A percentile compares a stretch with the other conserved stretches of the same genome.
Evolutionary conservation across 2,888 invertebrate genomes (phyloP).

Genomic region (Hipparchia semele): DNA sequence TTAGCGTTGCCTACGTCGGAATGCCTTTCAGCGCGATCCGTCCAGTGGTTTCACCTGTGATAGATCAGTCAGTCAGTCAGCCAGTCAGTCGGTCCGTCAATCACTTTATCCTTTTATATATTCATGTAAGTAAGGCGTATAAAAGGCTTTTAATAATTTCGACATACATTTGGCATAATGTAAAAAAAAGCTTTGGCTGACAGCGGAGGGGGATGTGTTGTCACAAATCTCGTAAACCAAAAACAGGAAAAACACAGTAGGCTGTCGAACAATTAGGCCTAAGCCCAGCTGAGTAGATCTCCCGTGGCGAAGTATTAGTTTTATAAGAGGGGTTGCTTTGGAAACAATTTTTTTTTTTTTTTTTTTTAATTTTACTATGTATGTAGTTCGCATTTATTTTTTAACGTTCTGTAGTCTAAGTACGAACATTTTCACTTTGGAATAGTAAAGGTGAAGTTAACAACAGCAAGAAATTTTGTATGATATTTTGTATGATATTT

Average conservation of each 20-base stretch:
- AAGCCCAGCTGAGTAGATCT: not conserved
- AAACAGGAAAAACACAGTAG: constrained; percentile 1
- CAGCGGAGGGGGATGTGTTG: not conserved
- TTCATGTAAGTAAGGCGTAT: not conserved
- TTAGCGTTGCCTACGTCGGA: no score
- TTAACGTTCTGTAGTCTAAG: not conserved
- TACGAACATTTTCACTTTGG: no score
- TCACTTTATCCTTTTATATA: no score
- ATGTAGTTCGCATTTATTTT: not conserved
- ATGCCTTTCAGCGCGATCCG: no score
- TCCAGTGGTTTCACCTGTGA: no score
- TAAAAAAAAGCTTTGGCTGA: no score
- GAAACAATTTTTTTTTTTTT: not conserved
- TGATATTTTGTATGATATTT: no score
- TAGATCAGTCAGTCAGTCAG: no score
- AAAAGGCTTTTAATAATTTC: not conserved
- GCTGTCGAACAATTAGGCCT: constrained; percentile 13
- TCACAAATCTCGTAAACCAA: constrained; percentile 3
- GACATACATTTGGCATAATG: no score
- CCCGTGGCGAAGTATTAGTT: constrained; percentile 1
- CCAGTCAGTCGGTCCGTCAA: no score
- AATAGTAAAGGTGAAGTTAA: no score
- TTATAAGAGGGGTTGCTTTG: not conserved
- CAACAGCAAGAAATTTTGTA: no score
- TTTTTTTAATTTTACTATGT: not conserved